A percentile compares a stretch with the other conserved stretches of the same genome.
Conservation (phyloP, 2,113 vertebrate species). For the Tylochromis polylepis region DNA sequence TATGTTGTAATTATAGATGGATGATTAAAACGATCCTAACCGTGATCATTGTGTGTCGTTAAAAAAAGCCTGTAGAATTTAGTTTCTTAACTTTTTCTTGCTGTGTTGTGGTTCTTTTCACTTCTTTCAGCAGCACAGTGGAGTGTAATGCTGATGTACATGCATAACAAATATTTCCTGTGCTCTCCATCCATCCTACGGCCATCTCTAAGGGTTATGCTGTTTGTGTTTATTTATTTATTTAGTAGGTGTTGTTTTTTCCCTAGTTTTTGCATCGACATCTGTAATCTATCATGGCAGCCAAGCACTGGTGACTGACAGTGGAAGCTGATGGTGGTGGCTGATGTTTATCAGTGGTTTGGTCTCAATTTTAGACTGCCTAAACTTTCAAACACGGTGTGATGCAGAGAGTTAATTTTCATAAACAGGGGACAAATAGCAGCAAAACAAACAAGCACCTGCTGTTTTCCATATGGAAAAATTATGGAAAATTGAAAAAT, state of each 20-base stretch:
- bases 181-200: background rate
- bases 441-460: background rate
- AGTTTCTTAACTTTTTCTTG: background rate
- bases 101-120: fast-evolving
- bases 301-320: background rate
- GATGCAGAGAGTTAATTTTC: fast-evolving
- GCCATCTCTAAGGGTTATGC: background rate
- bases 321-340: background rate
- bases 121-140: background rate
- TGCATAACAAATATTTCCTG: background rate
- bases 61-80: fast-evolving
- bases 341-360: background rate
- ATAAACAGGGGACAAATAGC: background rate
- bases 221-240: background rate
- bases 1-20: background rate
- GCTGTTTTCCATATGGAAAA: background rate
- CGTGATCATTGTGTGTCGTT: fast-evolving
- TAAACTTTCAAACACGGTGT: fast-evolving
- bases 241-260: fast-evolving
- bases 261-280: background rate
- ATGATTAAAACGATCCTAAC: fast-evolving
- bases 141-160: background rate
- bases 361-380: background rate
- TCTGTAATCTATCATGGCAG: background rate
- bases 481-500: background rate